Conservation (phyloP, 2,888 invertebrate genomes). For the Lepidonotus clava region DNA sequence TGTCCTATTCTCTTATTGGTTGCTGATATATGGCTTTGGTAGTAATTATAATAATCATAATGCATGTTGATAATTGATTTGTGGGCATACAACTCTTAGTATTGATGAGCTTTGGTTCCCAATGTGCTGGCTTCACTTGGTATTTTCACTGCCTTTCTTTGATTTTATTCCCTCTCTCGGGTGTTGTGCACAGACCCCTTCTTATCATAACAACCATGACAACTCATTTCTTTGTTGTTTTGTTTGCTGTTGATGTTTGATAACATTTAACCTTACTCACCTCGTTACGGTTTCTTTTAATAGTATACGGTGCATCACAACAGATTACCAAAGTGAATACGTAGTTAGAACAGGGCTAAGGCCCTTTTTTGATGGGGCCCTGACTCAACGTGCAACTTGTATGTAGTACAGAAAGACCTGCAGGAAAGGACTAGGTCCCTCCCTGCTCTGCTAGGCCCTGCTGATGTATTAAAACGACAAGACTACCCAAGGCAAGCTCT, state of each 20-base stretch:
- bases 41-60: background rate
- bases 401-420: constrained; percentile 1
- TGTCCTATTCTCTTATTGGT: background rate
- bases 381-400: background rate
- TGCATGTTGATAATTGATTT: background rate
- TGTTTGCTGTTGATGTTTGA: background rate
- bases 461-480: background rate
- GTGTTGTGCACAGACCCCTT: constrained; percentile 13
- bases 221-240: background rate
- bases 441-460: too few species aligned
- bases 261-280: constrained; percentile 30
- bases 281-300: background rate
- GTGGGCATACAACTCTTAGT: background rate
- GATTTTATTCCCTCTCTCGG: background rate
- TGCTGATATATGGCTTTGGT: background rate
- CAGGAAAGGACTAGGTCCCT: background rate
- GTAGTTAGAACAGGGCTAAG: background rate
- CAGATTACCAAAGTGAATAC: constrained; percentile 46
- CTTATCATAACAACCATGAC: background rate
- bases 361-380: background rate
- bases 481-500: background rate
- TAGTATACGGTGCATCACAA: constrained; percentile 34
- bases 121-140: constrained; percentile 13
- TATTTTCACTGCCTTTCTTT: background rate
- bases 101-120: background rate